Percentiles rank a stretch among this genome's conserved stretches.
Conservation (phyloP, 2,797 vertebrate genomes). For the Distichodus sexfasciatus region DNA sequence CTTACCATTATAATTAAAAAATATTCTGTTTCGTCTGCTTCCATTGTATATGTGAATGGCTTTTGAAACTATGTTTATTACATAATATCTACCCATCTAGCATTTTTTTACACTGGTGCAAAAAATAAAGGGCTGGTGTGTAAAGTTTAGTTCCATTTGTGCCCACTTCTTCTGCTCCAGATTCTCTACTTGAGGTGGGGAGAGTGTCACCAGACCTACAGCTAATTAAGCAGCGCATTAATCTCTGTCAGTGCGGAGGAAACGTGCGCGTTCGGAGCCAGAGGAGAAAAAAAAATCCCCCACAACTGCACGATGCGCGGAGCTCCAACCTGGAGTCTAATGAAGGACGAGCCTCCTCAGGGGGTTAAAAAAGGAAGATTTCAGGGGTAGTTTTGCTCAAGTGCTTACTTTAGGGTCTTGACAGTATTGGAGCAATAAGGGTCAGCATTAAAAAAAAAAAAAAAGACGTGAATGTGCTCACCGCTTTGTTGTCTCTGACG, state of each 20-base stretch:
- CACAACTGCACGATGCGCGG: slow-evolving; percentile 6
- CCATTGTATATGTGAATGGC: not conserved
- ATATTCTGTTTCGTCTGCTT: not conserved
- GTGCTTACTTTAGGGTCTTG: not conserved
- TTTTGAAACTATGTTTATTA: too few relatives aligned
- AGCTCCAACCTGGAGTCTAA: slow-evolving; percentile 5
- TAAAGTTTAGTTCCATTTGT: too few relatives aligned
- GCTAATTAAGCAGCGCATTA: slow-evolving; percentile 40
- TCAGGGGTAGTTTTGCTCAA: not conserved
- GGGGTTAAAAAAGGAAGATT: not conserved
- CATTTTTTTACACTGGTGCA: too few relatives aligned
- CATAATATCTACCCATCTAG: too few relatives aligned
- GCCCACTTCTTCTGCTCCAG: slow-evolving; percentile 16
- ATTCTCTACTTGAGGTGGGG: slow-evolving; percentile 3
- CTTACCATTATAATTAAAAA: not conserved
- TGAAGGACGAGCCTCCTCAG: not conserved
- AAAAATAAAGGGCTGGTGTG: too few relatives aligned
- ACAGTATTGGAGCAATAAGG: not conserved
- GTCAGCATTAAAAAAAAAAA: not conserved
- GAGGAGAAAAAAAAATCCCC: slow-evolving; percentile 15
- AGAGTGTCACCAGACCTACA: slow-evolving; percentile 27
- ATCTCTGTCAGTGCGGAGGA: slow-evolving; percentile 26
- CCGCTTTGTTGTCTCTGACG: slow-evolving; percentile 4
- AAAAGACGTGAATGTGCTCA: not conserved
- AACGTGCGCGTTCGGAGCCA: slow-evolving; percentile 13